These are phyloP conservation scores for Tarsius wallacei DNA, from an alignment of 2,797 vertebrate species.

Conservation along the genomic window DNA sequence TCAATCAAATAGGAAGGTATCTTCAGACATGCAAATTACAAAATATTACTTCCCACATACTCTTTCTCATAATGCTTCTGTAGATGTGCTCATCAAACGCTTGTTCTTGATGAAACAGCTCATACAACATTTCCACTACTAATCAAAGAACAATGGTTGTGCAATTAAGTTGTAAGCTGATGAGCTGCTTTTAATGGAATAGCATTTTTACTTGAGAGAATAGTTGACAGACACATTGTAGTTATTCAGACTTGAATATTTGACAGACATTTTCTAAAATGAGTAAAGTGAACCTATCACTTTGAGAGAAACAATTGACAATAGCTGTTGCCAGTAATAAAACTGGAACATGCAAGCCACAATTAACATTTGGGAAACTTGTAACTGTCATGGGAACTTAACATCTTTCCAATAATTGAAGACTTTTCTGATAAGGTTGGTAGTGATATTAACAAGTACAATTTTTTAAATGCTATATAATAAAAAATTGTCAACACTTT, in stretches of 20 bases:
- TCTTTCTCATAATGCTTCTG: conserved; percentile 18
- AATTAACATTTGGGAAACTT: neutral
- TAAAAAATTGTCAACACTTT: neutral
- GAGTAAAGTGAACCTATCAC: neutral
- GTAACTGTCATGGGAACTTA: neutral
- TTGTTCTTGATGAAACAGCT: neutral
- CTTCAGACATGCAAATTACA: conserved; percentile 23
- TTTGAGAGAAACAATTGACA: neutral
- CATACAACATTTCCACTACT: neutral
- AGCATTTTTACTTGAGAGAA: conserved; percentile 55
- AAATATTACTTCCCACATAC: conserved; percentile 49
- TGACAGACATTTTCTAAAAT: conserved; percentile 17
- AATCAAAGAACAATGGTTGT: conserved; percentile 12
- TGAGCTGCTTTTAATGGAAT: neutral
- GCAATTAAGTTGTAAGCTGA: conserved; percentile 47
- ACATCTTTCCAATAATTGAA: neutral
- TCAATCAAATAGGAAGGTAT: conserved; percentile 7
- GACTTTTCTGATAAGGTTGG: neutral
- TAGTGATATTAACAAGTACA: neutral
- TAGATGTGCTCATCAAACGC: conserved; percentile 18
- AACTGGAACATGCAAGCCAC: neutral
- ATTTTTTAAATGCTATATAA: neutral
- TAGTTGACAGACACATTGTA: neutral
- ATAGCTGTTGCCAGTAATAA: neutral
- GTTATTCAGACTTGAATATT: neutral